Evolutionary conservation across 2,113 vertebrate genomes (phyloP), one percentile per base, ranked within the genome.

Genomic region (Sinocyclocheilus anshuiensis): DNA sequence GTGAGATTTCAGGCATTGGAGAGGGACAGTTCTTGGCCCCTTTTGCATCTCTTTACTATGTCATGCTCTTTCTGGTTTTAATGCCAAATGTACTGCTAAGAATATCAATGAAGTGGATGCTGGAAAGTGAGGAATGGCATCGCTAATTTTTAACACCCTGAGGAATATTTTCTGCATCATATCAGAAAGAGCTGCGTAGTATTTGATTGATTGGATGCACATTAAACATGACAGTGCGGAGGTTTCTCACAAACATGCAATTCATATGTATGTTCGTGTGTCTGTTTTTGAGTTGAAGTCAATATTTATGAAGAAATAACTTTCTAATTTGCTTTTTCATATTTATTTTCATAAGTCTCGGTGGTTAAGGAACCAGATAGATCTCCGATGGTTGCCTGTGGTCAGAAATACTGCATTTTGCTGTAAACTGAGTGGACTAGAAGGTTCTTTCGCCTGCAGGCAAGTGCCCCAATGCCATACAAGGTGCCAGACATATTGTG

Each of bases 41-140:
- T 61, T 59, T 57, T 59, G 67, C 69, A 81, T 86, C 85, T 67
- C 67, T 72, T 74, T 61, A 74, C 78, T 26, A 24, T 67, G 77
- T 71, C 84, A 80, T 80, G 84, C 69, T 81, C 85, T 75, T 86
- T 86, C 75, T 81, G 67, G 22, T 72, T 36, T 86, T 81, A 86
- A 81, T 81, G 67, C 77, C 83, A 80, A 88, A 81, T 78, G 33
- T 55, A 45, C 83, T 88, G 87, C 74, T 50, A 48, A 77, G 83
- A 85, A 88, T 81, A 75, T 85, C 71, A 85, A 81, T 85, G 83
- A 84, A 85, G 36, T n/a, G 11, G 48, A 84, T 69, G 55, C 18
- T n/a, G 12, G 83, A 74, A 67, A 87, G 76, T 12, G 42, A 45
- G 65, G 67, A 65, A 22, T 84, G 63, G 67, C 53, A 78, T 72